A percentile compares a stretch with the other conserved stretches of the same genome.
Evolutionary conservation across 92 coral and sea anemone genomes (phyloP).

Genomic region (Heliopora coerulea): DNA sequence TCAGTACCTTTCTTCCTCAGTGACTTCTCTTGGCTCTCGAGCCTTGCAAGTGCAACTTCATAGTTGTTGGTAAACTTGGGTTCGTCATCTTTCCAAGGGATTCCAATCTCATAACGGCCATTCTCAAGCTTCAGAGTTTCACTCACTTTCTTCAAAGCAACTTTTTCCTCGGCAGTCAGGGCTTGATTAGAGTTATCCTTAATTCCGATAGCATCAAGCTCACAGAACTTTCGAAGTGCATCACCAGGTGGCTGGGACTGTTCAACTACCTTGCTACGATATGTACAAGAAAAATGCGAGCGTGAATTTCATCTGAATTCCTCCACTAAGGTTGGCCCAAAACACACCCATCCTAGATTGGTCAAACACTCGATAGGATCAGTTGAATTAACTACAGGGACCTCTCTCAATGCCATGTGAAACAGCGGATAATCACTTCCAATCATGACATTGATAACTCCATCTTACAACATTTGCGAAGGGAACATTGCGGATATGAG

Average conservation of each 20-base stretch:
- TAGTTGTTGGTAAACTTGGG: slow-evolving; percentile 51
- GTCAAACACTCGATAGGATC: slow-evolving; percentile 45
- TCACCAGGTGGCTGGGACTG: slow-evolving; percentile 1
- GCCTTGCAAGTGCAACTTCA: slow-evolving; percentile 49
- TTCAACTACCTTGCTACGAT: background rate
- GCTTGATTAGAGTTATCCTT: slow-evolving; percentile 16
- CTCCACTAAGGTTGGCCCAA: slow-evolving; percentile 30
- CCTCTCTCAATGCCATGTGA: slow-evolving; percentile 1
- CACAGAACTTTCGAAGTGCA: slow-evolving; percentile 29
- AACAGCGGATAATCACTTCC: slow-evolving; percentile 44
- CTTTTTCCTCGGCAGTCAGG: slow-evolving; percentile 40
- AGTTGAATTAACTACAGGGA: background rate
- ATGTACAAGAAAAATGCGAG: slow-evolving; percentile 16
- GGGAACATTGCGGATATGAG: slow-evolving; percentile 34
- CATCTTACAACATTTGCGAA: slow-evolving; percentile 24
- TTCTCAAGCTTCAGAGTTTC: slow-evolving; percentile 37
- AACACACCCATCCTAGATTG: slow-evolving; percentile 48
- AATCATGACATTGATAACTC: slow-evolving; percentile 31
- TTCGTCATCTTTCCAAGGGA: slow-evolving; percentile 52
- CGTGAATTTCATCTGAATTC: background rate
- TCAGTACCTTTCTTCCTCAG: too few species aligned
- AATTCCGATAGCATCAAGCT: slow-evolving; percentile 33
- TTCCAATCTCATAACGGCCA: slow-evolving; percentile 42
- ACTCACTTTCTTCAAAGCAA: slow-evolving; percentile 26
- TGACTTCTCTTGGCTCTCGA: slow-evolving; percentile 49